Conservation (phyloP, 92 coral and sea anemone species). For the Siderastrea radians region DNA sequence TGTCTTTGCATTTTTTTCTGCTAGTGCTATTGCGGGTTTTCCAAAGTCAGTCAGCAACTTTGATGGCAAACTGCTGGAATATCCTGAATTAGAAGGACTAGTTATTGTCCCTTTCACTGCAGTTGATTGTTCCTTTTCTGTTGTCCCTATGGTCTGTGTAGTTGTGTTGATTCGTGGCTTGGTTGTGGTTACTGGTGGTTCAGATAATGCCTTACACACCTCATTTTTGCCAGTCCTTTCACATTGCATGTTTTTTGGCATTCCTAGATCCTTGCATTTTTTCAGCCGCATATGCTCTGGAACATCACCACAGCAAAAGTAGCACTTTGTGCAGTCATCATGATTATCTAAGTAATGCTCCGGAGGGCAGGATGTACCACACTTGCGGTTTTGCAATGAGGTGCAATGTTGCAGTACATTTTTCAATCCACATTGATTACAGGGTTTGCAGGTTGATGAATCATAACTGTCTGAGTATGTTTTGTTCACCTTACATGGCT, state of each 20-base stretch:
- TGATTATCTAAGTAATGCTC: not conserved
- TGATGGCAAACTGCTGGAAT: not conserved
- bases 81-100: not conserved
- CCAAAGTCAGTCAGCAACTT: not conserved
- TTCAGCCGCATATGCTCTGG: not conserved
- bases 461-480: slow-evolving; percentile 14
- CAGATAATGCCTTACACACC: not conserved
- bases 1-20: not conserved
- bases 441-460: not conserved
- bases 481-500: not conserved
- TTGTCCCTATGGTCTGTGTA: not conserved
- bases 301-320: not conserved
- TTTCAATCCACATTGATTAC: slow-evolving; percentile 1
- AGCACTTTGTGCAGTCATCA: not conserved
- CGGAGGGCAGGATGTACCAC: slow-evolving; percentile 10
- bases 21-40: not conserved
- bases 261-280: slow-evolving; percentile 16
- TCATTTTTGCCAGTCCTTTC: not conserved
- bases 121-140: not conserved
- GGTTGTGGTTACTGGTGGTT: not conserved
- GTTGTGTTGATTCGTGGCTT: not conserved
- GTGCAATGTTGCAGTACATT: slow-evolving; percentile 12
- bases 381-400: not conserved
- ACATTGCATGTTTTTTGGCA: slow-evolving; percentile 7
- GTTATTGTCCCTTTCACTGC: not conserved